phyloP scores from a whole-genome alignment of 1,140 invertebrate genomes.

The Bombus polaris region DNA sequence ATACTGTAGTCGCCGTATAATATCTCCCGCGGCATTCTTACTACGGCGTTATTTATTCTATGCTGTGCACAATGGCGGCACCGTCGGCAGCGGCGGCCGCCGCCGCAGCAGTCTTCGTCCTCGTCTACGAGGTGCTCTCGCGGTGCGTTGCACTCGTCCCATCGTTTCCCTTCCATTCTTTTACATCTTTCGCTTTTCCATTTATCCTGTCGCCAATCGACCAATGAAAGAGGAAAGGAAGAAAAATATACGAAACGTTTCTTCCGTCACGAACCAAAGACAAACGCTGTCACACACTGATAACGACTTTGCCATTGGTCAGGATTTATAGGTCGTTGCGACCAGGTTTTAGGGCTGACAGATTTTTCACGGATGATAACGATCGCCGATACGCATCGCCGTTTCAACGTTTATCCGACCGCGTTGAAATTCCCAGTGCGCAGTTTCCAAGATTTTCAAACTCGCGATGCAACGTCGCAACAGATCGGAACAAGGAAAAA shows the following conservation, averaged over 20 bases:
- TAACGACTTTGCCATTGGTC: background rate
- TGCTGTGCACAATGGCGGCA: constrained; percentile 74
- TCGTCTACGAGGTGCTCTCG: constrained; percentile 57
- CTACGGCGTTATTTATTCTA: constrained; percentile 77
- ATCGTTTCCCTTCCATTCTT: background rate
- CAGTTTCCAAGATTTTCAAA: too few relatives aligned
- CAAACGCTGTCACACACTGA: background rate
- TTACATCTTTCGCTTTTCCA: too few relatives aligned
- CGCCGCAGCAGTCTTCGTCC: constrained; percentile 47
- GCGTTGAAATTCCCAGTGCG: background rate
- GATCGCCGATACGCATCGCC: constrained; percentile 1
- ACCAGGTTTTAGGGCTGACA: constrained; percentile 1
- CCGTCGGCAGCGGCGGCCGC: background rate
- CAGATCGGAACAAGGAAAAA: too few relatives aligned
- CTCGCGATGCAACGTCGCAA: too few relatives aligned
- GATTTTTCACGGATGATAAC: constrained; percentile 34
- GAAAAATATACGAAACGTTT: too few relatives aligned
- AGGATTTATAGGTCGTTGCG: constrained; percentile 26
- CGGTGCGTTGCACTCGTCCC: background rate
- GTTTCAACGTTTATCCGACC: background rate
- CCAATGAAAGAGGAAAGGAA: too few relatives aligned
- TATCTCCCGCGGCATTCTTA: constrained; percentile 82
- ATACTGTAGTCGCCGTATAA: constrained; percentile 75
- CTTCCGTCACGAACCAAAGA: background rate
- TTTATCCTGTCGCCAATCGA: too few relatives aligned